Evolutionary conservation across 2,888 invertebrate species (phyloP), one percentile per base, ranked within the genome.

Genomic region (Tridacna crocea): DNA sequence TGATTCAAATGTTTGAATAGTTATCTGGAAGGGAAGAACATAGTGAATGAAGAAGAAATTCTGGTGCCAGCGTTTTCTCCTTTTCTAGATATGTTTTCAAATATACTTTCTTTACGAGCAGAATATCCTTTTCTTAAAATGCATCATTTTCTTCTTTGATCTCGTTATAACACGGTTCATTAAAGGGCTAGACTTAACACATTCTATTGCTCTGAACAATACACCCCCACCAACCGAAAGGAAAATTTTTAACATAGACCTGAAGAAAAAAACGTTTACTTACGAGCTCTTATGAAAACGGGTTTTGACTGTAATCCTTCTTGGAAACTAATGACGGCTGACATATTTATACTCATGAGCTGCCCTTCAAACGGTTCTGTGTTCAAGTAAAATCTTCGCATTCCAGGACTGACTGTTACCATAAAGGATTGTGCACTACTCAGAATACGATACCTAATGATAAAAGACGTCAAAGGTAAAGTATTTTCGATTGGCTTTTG

Each of bases 331-430:
- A 82, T 84, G 8, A 58, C 55, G n/a, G 84, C 79, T 17, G 74
- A 66, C 19, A 84, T 24, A 17, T 24, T 73, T 13, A 84, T 27
- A 13, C 17, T 12, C 24, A 84, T 19, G 10, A 84, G 11, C 60
- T 77, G 78, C 15, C 84, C 84, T 75, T 82, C 61, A 47, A 70
- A 75, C 36, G 0, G 47, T 19, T 79, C 74, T 17, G 77, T 77
- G 26, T 82, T 82, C 19, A 84, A 72, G 10, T 79, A 24, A 79
- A 84, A 84, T 17, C 68, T 19, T 8, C 75, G 27, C 81, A 79
- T 84, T 17, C 46, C 46, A 6, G 72, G 36, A n/a, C 72, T 70
- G 4, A 84, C 70, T 27, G 75, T 51, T 22, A 84, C 66, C 19
- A 27, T 24, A 51, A 51, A 55, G 10, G 60, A 48, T 17, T 68